Percentiles rank a stretch among this genome's conserved stretches.
Conservation (phyloP, 2,797 vertebrate genomes). For the Bucorvus abyssinicus region DNA sequence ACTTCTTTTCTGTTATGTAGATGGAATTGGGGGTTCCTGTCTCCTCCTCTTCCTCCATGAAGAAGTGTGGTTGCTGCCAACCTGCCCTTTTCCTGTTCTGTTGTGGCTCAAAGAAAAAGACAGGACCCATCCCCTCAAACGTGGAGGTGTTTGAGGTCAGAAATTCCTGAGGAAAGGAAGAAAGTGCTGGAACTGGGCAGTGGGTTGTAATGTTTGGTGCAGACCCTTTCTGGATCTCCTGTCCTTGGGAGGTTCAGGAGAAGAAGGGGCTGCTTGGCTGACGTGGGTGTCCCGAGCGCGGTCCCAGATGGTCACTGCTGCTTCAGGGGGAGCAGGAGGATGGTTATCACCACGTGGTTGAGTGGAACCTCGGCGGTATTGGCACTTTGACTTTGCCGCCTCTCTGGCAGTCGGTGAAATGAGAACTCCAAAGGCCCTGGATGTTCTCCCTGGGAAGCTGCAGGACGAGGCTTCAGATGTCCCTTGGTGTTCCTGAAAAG, state of each 20-base stretch:
- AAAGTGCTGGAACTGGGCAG: background rate
- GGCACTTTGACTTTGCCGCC: background rate
- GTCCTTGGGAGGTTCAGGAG: background rate
- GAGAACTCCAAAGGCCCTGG: background rate
- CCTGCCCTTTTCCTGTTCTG: background rate
- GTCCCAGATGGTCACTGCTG: background rate
- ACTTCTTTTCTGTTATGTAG: background rate
- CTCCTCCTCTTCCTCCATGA: background rate
- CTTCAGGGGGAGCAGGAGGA: background rate
- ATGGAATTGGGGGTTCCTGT: background rate
- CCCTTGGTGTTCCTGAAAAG: background rate
- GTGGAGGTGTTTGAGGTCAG: background rate
- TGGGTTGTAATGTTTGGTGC: background rate
- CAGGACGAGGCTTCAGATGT: background rate
- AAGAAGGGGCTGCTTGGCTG: background rate
- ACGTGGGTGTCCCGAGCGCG: background rate
- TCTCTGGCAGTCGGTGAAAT: background rate
- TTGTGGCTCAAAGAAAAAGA: background rate
- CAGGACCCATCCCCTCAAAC: background rate
- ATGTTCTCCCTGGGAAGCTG: background rate
- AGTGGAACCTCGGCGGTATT: background rate
- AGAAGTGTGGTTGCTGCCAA: background rate
- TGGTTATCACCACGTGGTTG: rapidly evolving
- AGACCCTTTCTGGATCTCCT: background rate
- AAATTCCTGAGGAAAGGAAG: background rate